Conservation (phyloP, 2,113 vertebrate genomes). For the Pseudorasbora parva region DNA sequence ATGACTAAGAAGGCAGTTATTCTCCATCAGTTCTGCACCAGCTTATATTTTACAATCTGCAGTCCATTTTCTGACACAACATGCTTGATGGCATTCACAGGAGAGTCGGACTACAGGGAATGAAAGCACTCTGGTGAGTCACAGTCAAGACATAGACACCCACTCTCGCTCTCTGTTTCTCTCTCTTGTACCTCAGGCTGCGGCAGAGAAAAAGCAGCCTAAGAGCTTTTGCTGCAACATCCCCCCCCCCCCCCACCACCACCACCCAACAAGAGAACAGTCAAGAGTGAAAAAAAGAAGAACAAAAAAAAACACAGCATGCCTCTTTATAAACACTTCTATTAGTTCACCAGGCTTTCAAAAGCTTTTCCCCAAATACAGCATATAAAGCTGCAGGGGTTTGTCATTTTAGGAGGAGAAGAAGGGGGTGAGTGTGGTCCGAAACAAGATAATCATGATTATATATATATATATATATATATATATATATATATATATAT, state of each 20-base stretch:
- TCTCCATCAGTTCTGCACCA: constrained; percentile 19
- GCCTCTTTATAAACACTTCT: constrained; percentile 36
- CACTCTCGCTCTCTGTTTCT: not conserved
- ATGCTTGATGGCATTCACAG: constrained; percentile 28
- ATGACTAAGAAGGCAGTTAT: constrained; percentile 23
- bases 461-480: too few relatives aligned
- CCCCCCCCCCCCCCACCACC: not conserved
- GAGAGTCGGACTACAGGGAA: not conserved
- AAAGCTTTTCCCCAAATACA: constrained; percentile 11
- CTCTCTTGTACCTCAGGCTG: not conserved
- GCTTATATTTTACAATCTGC: constrained; percentile 27
- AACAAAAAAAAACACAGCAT: not conserved
- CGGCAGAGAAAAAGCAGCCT: constrained; percentile 8
- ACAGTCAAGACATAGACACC: constrained; percentile 25
- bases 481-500: too few relatives aligned
- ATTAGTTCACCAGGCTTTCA: constrained; percentile 19
- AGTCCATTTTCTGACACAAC: not conserved
- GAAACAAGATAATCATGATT: not conserved
- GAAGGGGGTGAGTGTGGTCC: not conserved
- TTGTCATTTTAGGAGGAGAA: constrained; percentile 11
- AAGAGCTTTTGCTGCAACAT: constrained; percentile 1
- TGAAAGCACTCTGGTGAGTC: constrained; percentile 10
- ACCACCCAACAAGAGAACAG: constrained; percentile 41
- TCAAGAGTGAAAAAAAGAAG: constrained; percentile 12
- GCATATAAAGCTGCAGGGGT: constrained; percentile 29